Base-by-base conservation (phyloP, 2,113 vertebrate species). In the Melanerpes formicivorus region DNA sequence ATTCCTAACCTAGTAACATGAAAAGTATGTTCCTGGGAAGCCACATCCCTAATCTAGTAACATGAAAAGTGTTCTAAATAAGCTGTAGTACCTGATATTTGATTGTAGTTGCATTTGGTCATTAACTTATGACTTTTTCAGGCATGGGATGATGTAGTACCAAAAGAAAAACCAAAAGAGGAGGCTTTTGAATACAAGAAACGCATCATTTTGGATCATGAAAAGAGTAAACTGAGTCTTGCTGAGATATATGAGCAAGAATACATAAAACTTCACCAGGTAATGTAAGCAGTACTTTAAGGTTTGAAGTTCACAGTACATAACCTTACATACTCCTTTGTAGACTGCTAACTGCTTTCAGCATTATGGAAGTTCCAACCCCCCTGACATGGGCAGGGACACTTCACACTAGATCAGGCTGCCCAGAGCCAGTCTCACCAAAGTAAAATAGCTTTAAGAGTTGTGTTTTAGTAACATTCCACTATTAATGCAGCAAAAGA, bases 211-310 rank as follows among this genome's bases (percentile, higher is more conserved):
- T 95, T 99, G 96, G 99, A 99, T 95, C 98, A 99, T 3, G 99
- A 99, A 92, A 99, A 99, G 97, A 99, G 99, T 97, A 99, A 99
- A 83, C 96, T 98, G 95, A 99, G 99, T 96, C 98, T 99, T 0
- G 99, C 99, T 56, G 98, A 99, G 95, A 98, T 99, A 87, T 99
- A 99, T 16, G 99, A 99, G 73, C 98, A 99, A 48, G 99, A 99
- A 84, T 99, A 98, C 93, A 81, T 99, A 89, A 99, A 99, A 92
- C 98, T 99, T 95, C 98, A 96, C 55, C 98, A 99, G 99, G 99
- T 99, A 95, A 74, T 60, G 2, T 10, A 12, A 77, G 71, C 59
- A 56, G 1, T 75, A 54, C 23, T 34, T 29, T 37, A 40, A 32
- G 9, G 34, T 26, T 63, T 58, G n/a, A 63, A 46, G n/a, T 48